Base-by-base conservation (phyloP, 2,113 vertebrate genomes). In the Reinhardtius hippoglossoides region DNA sequence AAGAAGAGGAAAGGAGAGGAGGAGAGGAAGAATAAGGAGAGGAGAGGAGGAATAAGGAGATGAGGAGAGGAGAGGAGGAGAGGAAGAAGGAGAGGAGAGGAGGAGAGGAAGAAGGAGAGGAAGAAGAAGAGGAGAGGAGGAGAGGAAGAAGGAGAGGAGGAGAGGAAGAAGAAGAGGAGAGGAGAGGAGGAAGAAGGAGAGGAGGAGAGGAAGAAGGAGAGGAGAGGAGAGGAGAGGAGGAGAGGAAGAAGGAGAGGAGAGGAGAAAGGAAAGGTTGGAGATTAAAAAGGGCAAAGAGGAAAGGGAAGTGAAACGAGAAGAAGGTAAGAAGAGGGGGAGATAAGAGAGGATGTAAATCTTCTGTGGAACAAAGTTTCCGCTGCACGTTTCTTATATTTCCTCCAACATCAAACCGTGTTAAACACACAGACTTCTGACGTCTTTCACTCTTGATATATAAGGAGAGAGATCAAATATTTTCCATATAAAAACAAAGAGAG, bases 151-250 rank as follows among this genome's bases (percentile, higher is more conserved):
- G 48, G 48, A 20, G 4, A 52, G 26, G 18, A 58, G 27, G 27
- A 31, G 27, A 31, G 27, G 27, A 31, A 5, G 86, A 77, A 79
- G 68, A 83, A 79, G 68, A 85, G 83, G 56, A 81, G 68, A 87
- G 76, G 26, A 2, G 26, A 2, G 0, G 26, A 27, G 40, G 48
- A 66, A 57, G 26, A 26, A 67, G 48, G 48, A 20, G 5, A 52
- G 26, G 18, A 58, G 27, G 3, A 27, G 2, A 27, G 26, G 26
- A 27, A 27, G 26, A 77, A 69, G 89, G 37, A 79, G 68, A 85
- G 82, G 58, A 83, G 70, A 85, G 82, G 58, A 83, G 70, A 87
- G 23, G 23, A 23, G 23, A 23, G 23, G 23, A 23, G 76, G 83
- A 74, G 71, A 18, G 16, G 66, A 67, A 21, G 14, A 63, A 69